Percentiles rank a stretch among this genome's conserved stretches.
These are phyloP conservation scores for Camponotus vicinus DNA, from an alignment of 1,140 invertebrate genomes.

Conservation along the genomic window DNA sequence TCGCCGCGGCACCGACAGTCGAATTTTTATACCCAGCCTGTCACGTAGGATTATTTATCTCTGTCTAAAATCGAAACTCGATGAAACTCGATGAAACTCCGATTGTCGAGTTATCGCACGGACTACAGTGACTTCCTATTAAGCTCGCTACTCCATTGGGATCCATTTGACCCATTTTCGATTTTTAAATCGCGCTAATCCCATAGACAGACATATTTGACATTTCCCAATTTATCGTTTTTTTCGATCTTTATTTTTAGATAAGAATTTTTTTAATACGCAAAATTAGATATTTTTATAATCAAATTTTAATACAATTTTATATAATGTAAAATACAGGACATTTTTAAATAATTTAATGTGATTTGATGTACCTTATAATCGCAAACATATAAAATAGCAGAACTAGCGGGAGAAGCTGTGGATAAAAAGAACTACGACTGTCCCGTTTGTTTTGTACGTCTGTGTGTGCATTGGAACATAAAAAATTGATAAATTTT, in stretches of 20 bases:
- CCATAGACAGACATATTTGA: neutral
- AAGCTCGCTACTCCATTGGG: neutral
- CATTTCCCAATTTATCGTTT: conserved; percentile 8
- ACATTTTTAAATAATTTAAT: neutral
- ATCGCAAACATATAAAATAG: neutral
- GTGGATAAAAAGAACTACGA: neutral
- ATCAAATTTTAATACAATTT: no score
- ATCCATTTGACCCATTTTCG: conserved; percentile 33
- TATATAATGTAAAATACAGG: neutral
- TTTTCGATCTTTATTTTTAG: neutral
- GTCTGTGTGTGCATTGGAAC: neutral
- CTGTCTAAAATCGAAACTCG: conserved; percentile 36
- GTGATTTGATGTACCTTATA: neutral
- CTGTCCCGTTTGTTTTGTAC: neutral
- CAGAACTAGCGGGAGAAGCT: neutral
- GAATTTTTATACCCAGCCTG: conserved; percentile 6
- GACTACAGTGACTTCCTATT: conserved; percentile 8
- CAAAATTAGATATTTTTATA: neutral
- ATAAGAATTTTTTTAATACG: neutral
- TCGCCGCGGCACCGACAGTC: neutral
- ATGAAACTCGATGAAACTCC: conserved; percentile 21
- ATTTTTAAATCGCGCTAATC: conserved; percentile 3
- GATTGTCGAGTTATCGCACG: neutral
- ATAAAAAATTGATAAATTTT: neutral
- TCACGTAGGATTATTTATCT: conserved; percentile 44